These are phyloP conservation scores for Carpatolechia fugitivella DNA, from an alignment of 2,888 invertebrate genomes.

Conservation along the genomic window DNA sequence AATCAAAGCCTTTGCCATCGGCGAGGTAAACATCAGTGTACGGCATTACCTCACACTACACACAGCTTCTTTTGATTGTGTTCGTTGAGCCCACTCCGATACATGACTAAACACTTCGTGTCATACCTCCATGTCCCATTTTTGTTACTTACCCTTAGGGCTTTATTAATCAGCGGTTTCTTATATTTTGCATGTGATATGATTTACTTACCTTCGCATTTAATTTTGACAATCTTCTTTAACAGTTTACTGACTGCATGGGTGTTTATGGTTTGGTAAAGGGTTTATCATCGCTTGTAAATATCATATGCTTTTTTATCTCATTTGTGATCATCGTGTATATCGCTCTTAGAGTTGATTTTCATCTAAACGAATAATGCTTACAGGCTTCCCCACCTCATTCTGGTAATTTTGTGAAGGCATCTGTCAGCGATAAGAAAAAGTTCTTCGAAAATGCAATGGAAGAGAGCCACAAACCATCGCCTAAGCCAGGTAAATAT, in stretches of 20 bases:
- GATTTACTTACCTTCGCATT: constrained; percentile 51
- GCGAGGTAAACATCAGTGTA: constrained; percentile 76
- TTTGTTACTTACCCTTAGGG: constrained; percentile 54
- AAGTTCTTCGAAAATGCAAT: constrained; percentile 97
- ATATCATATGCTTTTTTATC: constrained; percentile 69
- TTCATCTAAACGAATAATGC: constrained; percentile 17
- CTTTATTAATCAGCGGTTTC: constrained; percentile 65
- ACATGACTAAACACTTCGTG: constrained; percentile 56
- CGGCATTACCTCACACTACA: constrained; percentile 63
- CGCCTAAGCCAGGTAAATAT: constrained; percentile 87
- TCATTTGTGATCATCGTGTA: constrained; percentile 24
- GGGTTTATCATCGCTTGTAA: constrained; percentile 67
- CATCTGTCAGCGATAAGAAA: constrained; percentile 95
- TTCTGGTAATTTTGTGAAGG: constrained; percentile 86
- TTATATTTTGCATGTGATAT: constrained; percentile 72
- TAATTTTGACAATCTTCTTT: constrained; percentile 45
- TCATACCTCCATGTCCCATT: constrained; percentile 60
- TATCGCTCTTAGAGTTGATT: constrained; percentile 19
- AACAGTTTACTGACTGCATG: constrained; percentile 67
- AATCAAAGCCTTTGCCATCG: constrained; percentile 77
- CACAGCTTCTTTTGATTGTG: constrained; percentile 76
- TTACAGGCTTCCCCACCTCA: constrained; percentile 83
- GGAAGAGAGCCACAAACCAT: constrained; percentile 93
- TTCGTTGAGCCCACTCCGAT: constrained; percentile 65
- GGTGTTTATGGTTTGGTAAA: constrained; percentile 64